Base-by-base conservation (phyloP, 2,888 invertebrate genomes). In the Drosophila dives region DNA sequence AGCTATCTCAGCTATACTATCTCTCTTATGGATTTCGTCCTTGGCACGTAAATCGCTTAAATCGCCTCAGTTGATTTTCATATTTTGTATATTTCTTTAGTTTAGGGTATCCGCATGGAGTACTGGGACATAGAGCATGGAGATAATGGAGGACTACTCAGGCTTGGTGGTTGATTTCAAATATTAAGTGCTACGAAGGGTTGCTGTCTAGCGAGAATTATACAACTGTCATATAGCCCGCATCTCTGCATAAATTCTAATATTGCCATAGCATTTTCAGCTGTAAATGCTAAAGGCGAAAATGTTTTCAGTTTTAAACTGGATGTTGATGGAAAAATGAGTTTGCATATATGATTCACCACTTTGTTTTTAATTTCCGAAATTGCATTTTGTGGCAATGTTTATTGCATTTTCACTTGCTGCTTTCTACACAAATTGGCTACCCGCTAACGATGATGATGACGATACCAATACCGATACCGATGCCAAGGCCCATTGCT, bases 21-120 rank as follows among this genome's bases (percentile, higher is more conserved):
- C 17, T 38, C 40, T 49, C 34, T 53, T 34, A 59, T 58, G 51
- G 50, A 58, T 69, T 65, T 72, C 59, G 74, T 69, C 55, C 60
- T 77, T 71, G 69, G 59, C 54, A 64, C 50, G 80, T 70, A 83
- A 77, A 86, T 77, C 83, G 86, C 50, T 68, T 64, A 65, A 73
- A 73, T 68, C 75, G 81, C 73, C 73, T 81, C 83, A 83, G 78
- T 86, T 84, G 84, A 84, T 86, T 86, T 84, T 71, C 78, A 86
- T 80, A 89, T 80, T 84, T 75, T 68, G 72, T 68, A 69, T 63
- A 79, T 67, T 72, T 59, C 81, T 64, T 71, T 78, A 77, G 77
- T 88, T 78, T n/a, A n/a, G 51, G 12, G 1, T 15, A 36, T 69
- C 72, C 72, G 42, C 60, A 62, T 62, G 55, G 55, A 36, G 64